Evolutionary conservation across 2,888 invertebrate genomes (phyloP), one percentile per base, ranked within the genome.

Genomic region (Agrilus mali): DNA sequence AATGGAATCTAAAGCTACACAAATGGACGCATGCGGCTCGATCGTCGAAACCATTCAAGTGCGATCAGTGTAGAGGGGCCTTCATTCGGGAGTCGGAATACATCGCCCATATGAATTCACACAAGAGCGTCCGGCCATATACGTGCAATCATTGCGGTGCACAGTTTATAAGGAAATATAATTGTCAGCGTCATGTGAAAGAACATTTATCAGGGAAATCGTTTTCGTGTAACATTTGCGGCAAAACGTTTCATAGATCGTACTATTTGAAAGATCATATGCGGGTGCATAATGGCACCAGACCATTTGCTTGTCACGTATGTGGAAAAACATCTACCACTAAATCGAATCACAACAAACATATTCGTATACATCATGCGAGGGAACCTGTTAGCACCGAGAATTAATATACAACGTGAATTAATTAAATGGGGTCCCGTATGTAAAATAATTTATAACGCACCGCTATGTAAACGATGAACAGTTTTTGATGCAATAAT

Each of bases 141-240:
- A 88, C 88, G 1, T 90, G 90, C 65, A 89, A 90, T 65, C 82
- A 86, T 63, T 90, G 90, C 67, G 90, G 90, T 35, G 84, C 86
- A 47, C 84, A 86, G 66, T 90, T 90, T 66, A 86, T 87, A 47
- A 72, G 88, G 46, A 89, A 89, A 63, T 87, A 86, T 65, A 90
- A 90, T 66, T 88, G 89, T 61, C 78, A 86, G 60, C 73, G 89
- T 35, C 90, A 92, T 64, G 82, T 88, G 6, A 75, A 78, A 36
- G 89, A 90, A 57, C 90, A 92, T 66, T 85, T 86, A 57, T 80
- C 77, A 56, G 81, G 77, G 10, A 57, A 57, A 47, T 53, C 51
- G 31, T 78, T 48, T 44, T 45, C 47, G 8, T 57, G 57, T 63
- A 74, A 75, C 49, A 77, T 81, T 52, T 90, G 89, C 65, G 82